phyloP scores from a whole-genome alignment of 2,888 invertebrate genomes.

The Cepaea hortensis region DNA sequence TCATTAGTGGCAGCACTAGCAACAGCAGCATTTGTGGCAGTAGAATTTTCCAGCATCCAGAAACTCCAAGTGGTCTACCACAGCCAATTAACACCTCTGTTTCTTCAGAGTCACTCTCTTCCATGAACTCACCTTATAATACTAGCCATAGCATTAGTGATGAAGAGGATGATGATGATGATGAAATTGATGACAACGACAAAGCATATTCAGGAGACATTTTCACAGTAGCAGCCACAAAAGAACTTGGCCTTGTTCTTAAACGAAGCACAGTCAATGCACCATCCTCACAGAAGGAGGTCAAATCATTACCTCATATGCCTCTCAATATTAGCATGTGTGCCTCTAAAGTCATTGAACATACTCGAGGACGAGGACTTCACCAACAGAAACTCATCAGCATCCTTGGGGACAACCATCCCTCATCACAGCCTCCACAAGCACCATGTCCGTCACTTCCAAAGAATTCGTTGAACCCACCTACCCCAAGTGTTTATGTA shows the following conservation, averaged over 20 bases:
- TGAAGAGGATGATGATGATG: constrained; percentile 31
- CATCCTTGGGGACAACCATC: constrained; percentile 49
- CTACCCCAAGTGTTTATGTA: constrained; percentile 87
- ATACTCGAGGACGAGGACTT: constrained; percentile 40
- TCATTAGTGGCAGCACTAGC: background rate
- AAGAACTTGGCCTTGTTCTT: constrained; percentile 48
- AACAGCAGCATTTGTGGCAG: constrained; percentile 5
- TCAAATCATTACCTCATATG: background rate
- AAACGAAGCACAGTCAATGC: constrained; percentile 43
- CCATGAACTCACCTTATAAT: constrained; percentile 33
- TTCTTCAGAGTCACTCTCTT: constrained; percentile 54
- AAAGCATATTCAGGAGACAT: constrained; percentile 36
- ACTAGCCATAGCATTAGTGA: constrained; percentile 2
- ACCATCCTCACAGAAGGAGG: constrained; percentile 26
- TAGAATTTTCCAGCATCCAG: constrained; percentile 1
- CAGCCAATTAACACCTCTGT: constrained; percentile 44
- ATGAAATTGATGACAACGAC: constrained; percentile 22
- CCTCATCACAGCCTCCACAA: constrained; percentile 82
- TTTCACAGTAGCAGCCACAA: constrained; percentile 45
- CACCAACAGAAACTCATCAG: constrained; percentile 36
- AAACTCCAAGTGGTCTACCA: constrained; percentile 31
- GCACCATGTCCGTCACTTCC: constrained; percentile 91
- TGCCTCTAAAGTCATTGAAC: constrained; percentile 33
- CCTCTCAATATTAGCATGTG: constrained; percentile 39
- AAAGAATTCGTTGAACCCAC: constrained; percentile 92